Conservation (phyloP, 2,797 vertebrate species). For the Odontamblyopus lacepedii region DNA sequence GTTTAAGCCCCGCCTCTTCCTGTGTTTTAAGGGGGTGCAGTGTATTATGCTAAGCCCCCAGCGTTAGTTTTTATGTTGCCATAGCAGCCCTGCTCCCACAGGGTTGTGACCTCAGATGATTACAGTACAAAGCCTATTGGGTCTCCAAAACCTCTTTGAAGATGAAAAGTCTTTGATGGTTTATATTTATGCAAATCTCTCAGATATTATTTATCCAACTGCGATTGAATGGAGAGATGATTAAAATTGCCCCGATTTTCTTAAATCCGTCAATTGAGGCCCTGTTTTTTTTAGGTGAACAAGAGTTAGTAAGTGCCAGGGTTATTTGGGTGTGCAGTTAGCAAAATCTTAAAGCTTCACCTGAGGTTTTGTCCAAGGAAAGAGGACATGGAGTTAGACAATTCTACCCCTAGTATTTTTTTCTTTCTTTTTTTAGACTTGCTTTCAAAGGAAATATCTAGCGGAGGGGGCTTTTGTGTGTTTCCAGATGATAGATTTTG, state of each 20-base stretch:
- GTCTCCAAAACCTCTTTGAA: constrained; percentile 99
- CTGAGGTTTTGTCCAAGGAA: constrained; percentile 79
- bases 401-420: constrained; percentile 83
- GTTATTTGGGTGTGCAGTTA: constrained; percentile 88
- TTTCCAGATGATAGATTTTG: constrained; percentile 99
- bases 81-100: constrained; percentile 99
- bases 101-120: constrained; percentile 99
- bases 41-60: constrained; percentile 99
- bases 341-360: constrained; percentile 81
- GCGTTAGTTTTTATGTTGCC: constrained; percentile 99
- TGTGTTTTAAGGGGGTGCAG: constrained; percentile 60
- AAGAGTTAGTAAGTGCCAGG: constrained; percentile 81
- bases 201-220: constrained; percentile 99
- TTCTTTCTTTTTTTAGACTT: constrained; percentile 51
- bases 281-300: constrained; percentile 85
- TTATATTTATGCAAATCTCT: constrained; percentile 99
- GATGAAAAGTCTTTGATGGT: constrained; percentile 99
- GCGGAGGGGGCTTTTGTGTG: constrained; percentile 95
- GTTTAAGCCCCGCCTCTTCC: constrained; percentile 54
- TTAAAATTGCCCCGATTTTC: constrained; percentile 98
- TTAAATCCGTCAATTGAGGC: constrained; percentile 91
- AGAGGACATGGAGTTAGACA: constrained; percentile 83
- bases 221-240: constrained; percentile 99
- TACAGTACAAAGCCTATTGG: constrained; percentile 99
- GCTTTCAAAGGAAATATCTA: constrained; percentile 90